A percentile compares a stretch with the other conserved stretches of the same genome.
phyloP scores from a whole-genome alignment of 2,113 vertebrate species.

The Mesocricetus auratus region DNA sequence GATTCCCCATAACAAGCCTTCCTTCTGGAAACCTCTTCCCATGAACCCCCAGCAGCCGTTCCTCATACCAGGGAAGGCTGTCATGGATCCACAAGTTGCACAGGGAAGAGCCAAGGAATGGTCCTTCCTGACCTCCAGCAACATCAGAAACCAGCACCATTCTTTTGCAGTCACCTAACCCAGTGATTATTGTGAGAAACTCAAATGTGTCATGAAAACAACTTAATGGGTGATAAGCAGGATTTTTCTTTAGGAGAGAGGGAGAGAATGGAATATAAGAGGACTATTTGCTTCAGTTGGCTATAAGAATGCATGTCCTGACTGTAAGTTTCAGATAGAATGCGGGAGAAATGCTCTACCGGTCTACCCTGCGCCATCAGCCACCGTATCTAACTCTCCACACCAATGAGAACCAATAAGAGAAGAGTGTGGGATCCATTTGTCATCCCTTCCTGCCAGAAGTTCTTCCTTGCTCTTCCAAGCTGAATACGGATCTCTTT shows the following conservation, averaged over 20 bases:
- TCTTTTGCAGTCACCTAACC: conserved; percentile 29
- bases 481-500: background rate
- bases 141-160: background rate
- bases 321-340: background rate
- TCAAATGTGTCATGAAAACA: conserved; percentile 45
- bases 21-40: background rate
- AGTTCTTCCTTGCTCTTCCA: background rate
- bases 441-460: background rate
- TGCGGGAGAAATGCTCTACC: background rate
- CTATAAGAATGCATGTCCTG: background rate
- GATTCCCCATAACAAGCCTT: conserved; percentile 16
- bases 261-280: background rate
- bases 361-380: fast-evolving
- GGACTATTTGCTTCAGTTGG: background rate
- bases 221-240: background rate
- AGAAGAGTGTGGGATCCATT: too few relatives aligned
- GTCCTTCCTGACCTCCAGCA: background rate
- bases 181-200: background rate
- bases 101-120: background rate
- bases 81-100: background rate
- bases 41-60: fast-evolving
- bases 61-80: background rate
- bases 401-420: background rate
- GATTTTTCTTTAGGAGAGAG: conserved; percentile 3
- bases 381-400: background rate